Percentiles rank a stretch among this genome's conserved stretches.
phyloP scores from a whole-genome alignment of 2,888 invertebrate species.

The Xestia sexstrigata region DNA sequence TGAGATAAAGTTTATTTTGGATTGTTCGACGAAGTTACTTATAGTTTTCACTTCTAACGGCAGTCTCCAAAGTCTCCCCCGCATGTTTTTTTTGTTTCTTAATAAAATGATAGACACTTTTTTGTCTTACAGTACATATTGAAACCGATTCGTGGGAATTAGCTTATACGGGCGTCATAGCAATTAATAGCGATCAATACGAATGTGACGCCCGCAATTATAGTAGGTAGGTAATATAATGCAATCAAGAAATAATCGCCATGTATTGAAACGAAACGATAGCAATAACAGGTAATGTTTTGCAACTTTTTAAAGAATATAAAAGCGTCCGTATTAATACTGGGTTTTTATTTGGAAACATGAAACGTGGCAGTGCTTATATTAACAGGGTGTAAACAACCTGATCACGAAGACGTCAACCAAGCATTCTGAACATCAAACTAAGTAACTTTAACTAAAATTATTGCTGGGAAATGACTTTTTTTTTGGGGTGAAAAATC shows the following conservation, averaged over 20 bases:
- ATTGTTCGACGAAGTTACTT: no score
- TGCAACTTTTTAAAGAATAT: no score
- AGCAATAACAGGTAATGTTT: slow-evolving; percentile 8
- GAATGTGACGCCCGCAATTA: not conserved
- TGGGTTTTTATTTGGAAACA: not conserved
- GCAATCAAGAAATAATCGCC: not conserved
- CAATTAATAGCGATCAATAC: not conserved
- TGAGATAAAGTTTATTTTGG: no score
- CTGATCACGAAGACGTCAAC: no score
- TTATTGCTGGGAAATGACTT: no score
- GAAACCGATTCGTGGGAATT: slow-evolving; percentile 23
- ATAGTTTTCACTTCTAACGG: no score
- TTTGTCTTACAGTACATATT: not conserved
- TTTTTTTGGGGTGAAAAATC: no score
- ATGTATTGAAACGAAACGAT: slow-evolving; percentile 28
- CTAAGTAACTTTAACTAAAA: no score
- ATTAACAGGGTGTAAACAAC: no score
- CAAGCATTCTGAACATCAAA: no score
- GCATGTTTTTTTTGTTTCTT: not conserved
- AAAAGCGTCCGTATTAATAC: no score
- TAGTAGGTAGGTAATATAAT: not conserved
- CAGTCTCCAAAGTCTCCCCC: no score
- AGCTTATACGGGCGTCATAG: not conserved
- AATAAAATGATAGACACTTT: slow-evolving; percentile 12
- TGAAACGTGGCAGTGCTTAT: not conserved